Evolutionary conservation across 2,797 vertebrate species (phyloP).

Genomic region (Argentina silus): DNA sequence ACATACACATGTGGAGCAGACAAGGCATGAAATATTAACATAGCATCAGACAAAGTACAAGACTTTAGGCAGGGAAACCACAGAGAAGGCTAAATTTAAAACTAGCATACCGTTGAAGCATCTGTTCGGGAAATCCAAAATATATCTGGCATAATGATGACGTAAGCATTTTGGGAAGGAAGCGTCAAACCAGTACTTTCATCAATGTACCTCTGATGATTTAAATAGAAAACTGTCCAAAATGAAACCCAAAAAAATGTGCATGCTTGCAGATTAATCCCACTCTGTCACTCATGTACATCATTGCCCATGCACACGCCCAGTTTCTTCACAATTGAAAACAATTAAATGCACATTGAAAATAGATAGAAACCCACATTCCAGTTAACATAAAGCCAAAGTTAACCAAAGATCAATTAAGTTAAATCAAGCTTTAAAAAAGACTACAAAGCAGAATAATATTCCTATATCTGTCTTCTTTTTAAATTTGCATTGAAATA

Average conservation of each 20-base stretch:
- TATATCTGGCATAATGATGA: constrained; percentile 22
- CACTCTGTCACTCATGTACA: constrained; percentile 48
- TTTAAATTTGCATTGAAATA: not conserved
- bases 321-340: constrained; percentile 58
- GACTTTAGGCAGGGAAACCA: constrained; percentile 61
- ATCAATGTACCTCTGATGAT: constrained; percentile 25
- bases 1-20: constrained; percentile 73
- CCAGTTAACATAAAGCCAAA: constrained; percentile 11
- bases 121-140: constrained; percentile 33
- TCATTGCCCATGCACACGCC: constrained; percentile 68
- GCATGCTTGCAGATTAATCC: constrained; percentile 52
- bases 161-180: constrained; percentile 33
- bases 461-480: constrained; percentile 11
- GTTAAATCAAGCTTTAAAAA: constrained; percentile 22
- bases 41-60: constrained; percentile 54
- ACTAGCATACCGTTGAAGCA: constrained; percentile 11
- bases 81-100: constrained; percentile 36
- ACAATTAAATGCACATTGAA: constrained; percentile 22
- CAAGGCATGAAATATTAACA: constrained; percentile 77
- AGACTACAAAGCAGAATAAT: constrained; percentile 25
- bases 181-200: constrained; percentile 25
- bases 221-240: constrained; percentile 10
- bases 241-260: constrained; percentile 47
- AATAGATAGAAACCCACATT: constrained; percentile 41
- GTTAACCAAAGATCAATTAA: constrained; percentile 24